Base-by-base conservation (phyloP, 2,797 vertebrate species). In the Sebastes nivosus region DNA sequence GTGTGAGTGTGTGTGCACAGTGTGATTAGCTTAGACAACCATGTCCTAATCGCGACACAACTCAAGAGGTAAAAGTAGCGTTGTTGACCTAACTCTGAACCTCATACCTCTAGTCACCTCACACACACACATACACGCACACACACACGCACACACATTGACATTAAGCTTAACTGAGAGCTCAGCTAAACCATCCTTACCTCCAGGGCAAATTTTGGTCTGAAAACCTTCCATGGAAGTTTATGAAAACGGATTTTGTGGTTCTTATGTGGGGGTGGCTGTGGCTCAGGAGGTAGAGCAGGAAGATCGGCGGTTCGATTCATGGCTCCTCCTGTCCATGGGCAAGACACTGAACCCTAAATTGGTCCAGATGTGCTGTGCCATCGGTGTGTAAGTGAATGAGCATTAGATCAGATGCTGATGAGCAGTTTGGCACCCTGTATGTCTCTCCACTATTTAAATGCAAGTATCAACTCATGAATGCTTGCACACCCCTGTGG, bases 1-100 rank as follows among this genome's bases (percentile, higher is more conserved):
- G 46, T 18, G 27, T 25, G 55, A 2, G 11, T 57, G 55, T 25
- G 24, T 57, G 55, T 58, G 57, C 25, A 14, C 38, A 18, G 42
- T 67, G 67, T 75, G 72, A 84, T 79, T 85, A 86, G 80, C 11
- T 30, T 42, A 59, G 78, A 84, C 76, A 91, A 63, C 60, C 76
- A 58, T 81, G 69, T 79, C 34, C 75, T 80, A 25, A 81, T 80
- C 67, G 60, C 76, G 36, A 63, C 76, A 85, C 58, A 77, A 54
- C 67, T 79, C 68, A 75, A 68, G 70, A 82, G 69, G 65, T 79
- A 84, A 88, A 87, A 74, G 72, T 70, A 77, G 4, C 34, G 12
- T 32, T 66, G 65, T 42, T 69, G 79, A 83, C 79, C 85, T 61
- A 57, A 84, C 88, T 73, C 60, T 78, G 59, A 78, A 61, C 63